Percentiles rank a stretch among this genome's conserved stretches.
These are phyloP conservation scores for Schizopygopsis malacanthus DNA, from an alignment of 2,797 vertebrate species.

Conservation along the genomic window DNA sequence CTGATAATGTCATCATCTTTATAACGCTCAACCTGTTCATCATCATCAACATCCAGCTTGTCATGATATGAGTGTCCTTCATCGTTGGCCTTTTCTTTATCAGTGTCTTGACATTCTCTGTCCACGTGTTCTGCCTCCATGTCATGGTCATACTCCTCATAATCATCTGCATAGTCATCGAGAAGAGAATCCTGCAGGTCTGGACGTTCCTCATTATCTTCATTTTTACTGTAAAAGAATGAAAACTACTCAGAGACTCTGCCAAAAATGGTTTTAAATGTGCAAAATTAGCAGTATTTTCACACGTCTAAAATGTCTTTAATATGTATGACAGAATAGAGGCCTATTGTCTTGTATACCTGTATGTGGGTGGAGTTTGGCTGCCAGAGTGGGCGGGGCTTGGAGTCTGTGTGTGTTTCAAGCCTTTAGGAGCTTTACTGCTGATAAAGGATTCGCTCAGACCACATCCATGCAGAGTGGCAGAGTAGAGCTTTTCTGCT, in stretches of 20 bases:
- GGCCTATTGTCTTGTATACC: conserved; percentile 67
- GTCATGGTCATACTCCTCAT: conserved; percentile 62
- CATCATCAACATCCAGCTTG: conserved; percentile 61
- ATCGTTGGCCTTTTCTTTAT: conserved; percentile 61
- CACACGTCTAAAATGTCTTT: neutral
- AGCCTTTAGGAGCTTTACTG: conserved; percentile 72
- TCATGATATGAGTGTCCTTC: conserved; percentile 54
- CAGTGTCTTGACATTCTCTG: conserved; percentile 52
- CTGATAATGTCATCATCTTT: conserved; percentile 54
- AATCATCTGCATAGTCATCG: conserved; percentile 63
- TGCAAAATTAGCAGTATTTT: neutral
- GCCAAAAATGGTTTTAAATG: neutral
- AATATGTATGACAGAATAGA: neutral
- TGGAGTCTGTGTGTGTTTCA: neutral
- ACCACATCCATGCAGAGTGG: conserved; percentile 80
- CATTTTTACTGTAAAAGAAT: conserved; percentile 48
- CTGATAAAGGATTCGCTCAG: conserved; percentile 86
- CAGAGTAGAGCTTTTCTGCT: conserved; percentile 85
- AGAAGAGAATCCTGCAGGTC: conserved; percentile 54
- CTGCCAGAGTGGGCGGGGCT: neutral
- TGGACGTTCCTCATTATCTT: conserved; percentile 10
- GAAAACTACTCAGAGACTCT: neutral
- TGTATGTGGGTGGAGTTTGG: conserved; percentile 66
- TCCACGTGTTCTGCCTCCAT: conserved; percentile 38
- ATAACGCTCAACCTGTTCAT: conserved; percentile 66